A percentile compares a stretch with the other conserved stretches of the same genome.
Evolutionary conservation across 2,888 invertebrate genomes (phyloP).

Genomic region (Epistrophella euchroma): DNA sequence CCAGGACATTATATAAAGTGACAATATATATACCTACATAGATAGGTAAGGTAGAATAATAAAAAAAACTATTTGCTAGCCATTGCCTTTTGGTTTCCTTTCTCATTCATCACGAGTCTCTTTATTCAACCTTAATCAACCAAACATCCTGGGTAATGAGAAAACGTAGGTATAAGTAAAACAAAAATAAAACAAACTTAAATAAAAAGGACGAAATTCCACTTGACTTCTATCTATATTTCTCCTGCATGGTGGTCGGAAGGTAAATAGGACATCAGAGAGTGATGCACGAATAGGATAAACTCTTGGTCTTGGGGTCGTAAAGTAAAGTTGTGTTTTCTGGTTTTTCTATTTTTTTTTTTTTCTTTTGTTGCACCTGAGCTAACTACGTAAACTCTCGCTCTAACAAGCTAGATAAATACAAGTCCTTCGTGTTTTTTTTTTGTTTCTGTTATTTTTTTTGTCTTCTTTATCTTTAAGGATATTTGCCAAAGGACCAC

Average conservation of each 20-base stretch:
- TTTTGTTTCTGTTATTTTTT: not conserved
- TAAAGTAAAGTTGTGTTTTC: conserved; percentile 66
- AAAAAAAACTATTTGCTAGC: conserved; percentile 60
- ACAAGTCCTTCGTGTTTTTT: conserved; percentile 38
- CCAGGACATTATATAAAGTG: not conserved
- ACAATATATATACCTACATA: not conserved
- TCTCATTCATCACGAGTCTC: conserved; percentile 42
- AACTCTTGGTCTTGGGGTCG: conserved; percentile 30
- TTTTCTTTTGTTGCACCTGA: conserved; percentile 54
- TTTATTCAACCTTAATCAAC: conserved; percentile 71
- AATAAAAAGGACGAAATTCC: conserved; percentile 46
- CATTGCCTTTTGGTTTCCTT: conserved; percentile 48
- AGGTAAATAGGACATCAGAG: conserved; percentile 64
- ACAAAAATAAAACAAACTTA: conserved; percentile 29
- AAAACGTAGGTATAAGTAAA: not conserved
- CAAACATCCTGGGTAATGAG: conserved; percentile 61
- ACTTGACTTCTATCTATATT: conserved; percentile 40
- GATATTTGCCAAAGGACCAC: conserved; percentile 64
- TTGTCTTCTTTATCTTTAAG: conserved; percentile 56
- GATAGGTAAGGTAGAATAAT: conserved; percentile 27
- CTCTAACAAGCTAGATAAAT: conserved; percentile 73
- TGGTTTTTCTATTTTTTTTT: conserved; percentile 15
- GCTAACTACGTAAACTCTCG: conserved; percentile 69
- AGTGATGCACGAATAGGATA: conserved; percentile 8
- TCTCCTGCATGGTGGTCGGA: conserved; percentile 66